These are phyloP conservation scores for Pollachius pollachius DNA, from an alignment of 2,113 vertebrate genomes.

Conservation along the genomic window DNA sequence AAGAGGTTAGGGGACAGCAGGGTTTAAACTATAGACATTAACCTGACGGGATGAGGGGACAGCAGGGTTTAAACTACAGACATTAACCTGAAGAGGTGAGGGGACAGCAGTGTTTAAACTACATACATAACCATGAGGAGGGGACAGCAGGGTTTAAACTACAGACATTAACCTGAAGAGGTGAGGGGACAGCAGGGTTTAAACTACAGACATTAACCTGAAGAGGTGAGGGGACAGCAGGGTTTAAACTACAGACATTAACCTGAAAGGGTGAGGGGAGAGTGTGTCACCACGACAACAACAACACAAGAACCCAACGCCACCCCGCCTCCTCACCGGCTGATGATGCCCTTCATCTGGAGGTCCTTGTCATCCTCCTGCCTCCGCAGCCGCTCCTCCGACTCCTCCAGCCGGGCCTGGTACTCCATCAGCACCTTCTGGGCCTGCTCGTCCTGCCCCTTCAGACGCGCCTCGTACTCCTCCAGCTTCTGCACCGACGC, in stretches of 20 bases:
- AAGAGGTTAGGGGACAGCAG: background rate
- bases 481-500: slow-evolving; percentile 94
- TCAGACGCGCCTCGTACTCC: slow-evolving; percentile 91
- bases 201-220: slow-evolving; percentile 70
- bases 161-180: slow-evolving; percentile 70
- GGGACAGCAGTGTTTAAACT: too few species aligned
- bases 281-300: too few species aligned
- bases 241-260: slow-evolving; percentile 37
- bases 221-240: too few species aligned
- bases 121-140: slow-evolving; percentile 72
- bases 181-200: too few species aligned
- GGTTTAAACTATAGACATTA: slow-evolving; percentile 35
- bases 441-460: slow-evolving; percentile 93
- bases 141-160: too few species aligned
- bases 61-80: background rate
- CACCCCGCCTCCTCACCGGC: slow-evolving; percentile 76
- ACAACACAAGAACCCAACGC: too few species aligned
- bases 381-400: slow-evolving; percentile 89
- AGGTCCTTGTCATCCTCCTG: slow-evolving; percentile 99
- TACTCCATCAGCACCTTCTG: slow-evolving; percentile 97
- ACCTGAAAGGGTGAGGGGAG: slow-evolving; percentile 61
- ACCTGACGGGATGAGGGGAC: slow-evolving; percentile 61
- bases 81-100: slow-evolving; percentile 69
- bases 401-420: slow-evolving; percentile 94
- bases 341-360: slow-evolving; percentile 99